Base-by-base conservation (phyloP, 2,113 vertebrate genomes). In the Alethe diademata region DNA sequence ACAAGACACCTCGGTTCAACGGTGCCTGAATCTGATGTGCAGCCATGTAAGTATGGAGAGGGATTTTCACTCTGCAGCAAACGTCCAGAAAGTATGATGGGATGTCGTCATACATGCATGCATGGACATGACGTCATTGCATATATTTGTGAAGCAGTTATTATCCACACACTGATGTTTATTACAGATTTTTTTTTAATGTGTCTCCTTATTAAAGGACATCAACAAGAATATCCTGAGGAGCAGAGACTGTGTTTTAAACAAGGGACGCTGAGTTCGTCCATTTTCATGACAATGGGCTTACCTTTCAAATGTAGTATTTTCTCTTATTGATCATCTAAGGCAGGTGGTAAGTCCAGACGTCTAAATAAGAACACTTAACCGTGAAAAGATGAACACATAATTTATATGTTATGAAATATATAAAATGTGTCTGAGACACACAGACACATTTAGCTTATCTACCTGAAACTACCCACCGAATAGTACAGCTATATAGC, bases 1-100 rank as follows among this genome's bases (percentile, higher is more conserved):
- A n/a, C 12, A 11, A 24, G 57, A 19, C 26, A 2, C 19, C 9
- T 73, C 9, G 1, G 5, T 35, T 74, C 2, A 5, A 26, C 2
- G 0, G 45, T 13, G 19, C 4, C 26, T 26, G 57, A 43, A 47
- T 8, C 16, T 12, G 22, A 6, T 24, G 16, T 3, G 4, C 14
- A 36, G 7, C 9, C 2, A 0, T 17, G 31, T 12, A 53, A 2
- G 5, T 12, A 1, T 1, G 7, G 50, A 62, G 40, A 60, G 33
- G n/a, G 17, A 65, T 13, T 43, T 10, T 29, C 7, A 3, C 43
- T 54, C 84, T 33, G 7, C 67, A 48, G 42, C n/a, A 76, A 83
- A 48, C 2, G 4, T 16, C 36, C 4, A 18, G 35, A 25, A 69
- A 45, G 31, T 3, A 22, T 16, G 57, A 75, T 17, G 45, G 65